A percentile compares a stretch with the other conserved stretches of the same genome.
phyloP scores from a whole-genome alignment of 92 coral and sea anemone genomes.

The Palythoa grandiflora region DNA sequence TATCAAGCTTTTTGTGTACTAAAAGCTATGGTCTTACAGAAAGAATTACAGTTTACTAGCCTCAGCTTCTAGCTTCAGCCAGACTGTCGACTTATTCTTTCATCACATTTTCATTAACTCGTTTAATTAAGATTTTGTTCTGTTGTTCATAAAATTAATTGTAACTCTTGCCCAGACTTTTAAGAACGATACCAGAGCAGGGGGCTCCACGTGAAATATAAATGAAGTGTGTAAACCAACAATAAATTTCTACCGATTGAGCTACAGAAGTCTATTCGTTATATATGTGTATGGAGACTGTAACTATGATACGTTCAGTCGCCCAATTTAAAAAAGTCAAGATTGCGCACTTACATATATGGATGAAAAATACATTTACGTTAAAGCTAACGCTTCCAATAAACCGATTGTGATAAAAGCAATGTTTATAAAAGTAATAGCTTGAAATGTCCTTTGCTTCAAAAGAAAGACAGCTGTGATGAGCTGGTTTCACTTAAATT shows the following conservation, averaged over 20 bases:
- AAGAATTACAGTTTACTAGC: neutral
- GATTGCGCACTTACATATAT: too few species aligned
- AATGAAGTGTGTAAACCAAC: neutral
- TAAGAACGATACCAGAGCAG: neutral
- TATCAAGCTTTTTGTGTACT: neutral
- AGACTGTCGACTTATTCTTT: neutral
- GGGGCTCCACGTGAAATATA: neutral
- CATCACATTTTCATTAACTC: constrained; percentile 29
- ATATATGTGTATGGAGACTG: too few species aligned
- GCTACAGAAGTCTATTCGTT: too few species aligned
- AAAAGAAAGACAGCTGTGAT: too few species aligned
- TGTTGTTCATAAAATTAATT: neutral
- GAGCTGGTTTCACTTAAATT: too few species aligned
- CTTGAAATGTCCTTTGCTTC: too few species aligned
- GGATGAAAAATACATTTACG: too few species aligned
- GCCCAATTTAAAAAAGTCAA: too few species aligned
- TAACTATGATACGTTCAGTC: too few species aligned
- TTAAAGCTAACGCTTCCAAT: too few species aligned
- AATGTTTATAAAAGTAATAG: too few species aligned
- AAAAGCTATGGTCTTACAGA: neutral
- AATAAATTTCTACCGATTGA: neutral
- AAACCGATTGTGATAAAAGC: too few species aligned
- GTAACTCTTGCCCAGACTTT: neutral
- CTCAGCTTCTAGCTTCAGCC: neutral
- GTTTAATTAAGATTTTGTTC: neutral